Percentiles rank a stretch among this genome's conserved stretches.
These are phyloP conservation scores for Holothuria glaberrima DNA, from an alignment of 35 echinoderm and acorn worm species.

Conservation along the genomic window DNA sequence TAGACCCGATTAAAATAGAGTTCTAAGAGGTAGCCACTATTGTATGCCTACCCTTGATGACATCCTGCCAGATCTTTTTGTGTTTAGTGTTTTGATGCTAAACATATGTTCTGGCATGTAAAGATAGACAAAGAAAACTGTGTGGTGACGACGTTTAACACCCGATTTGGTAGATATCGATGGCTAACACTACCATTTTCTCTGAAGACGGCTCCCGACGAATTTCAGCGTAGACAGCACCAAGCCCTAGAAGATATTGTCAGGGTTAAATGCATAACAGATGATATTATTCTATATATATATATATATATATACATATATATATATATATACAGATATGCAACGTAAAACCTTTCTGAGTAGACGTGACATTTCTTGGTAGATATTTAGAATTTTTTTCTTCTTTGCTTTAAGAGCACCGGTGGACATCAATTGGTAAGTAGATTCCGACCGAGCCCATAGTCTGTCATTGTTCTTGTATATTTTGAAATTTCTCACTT, in stretches of 20 bases:
- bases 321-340: no score
- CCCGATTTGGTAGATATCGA: constrained; percentile 68
- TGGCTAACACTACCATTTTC: constrained; percentile 80
- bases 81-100: constrained; percentile 59
- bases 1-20: constrained; percentile 75
- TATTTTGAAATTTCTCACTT: no score
- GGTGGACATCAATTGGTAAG: no score
- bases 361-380: no score
- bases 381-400: no score
- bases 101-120: constrained; percentile 59
- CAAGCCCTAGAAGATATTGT: constrained; percentile 15
- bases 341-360: no score
- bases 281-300: constrained; percentile 71
- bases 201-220: constrained; percentile 64
- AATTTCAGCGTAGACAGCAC: constrained; percentile 68
- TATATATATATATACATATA: no score
- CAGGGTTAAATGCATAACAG: constrained; percentile 48
- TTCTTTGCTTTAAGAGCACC: no score
- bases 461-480: no score
- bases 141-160: constrained; percentile 70
- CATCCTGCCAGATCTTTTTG: constrained; percentile 18
- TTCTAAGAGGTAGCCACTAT: constrained; percentile 64
- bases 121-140: constrained; percentile 43
- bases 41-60: constrained; percentile 72
- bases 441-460: no score